Evolutionary conservation across 92 coral and sea anemone genomes (phyloP).

Genomic region (Micromussa lordhowensis): DNA sequence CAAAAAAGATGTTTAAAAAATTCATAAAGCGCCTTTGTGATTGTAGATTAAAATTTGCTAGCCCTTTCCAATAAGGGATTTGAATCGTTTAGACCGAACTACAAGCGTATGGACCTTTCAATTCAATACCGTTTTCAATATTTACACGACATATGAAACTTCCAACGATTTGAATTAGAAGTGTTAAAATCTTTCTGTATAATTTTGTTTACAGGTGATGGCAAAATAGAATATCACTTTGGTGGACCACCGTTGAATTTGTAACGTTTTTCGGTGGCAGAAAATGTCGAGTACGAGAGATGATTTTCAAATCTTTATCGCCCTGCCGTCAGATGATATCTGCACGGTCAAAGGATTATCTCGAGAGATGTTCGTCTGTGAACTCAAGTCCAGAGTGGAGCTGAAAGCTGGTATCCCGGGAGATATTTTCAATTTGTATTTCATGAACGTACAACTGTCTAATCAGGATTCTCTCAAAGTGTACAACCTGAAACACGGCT

Average conservation of each 20-base stretch:
- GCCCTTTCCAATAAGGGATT: neutral
- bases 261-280: neutral
- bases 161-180: neutral
- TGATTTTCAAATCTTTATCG: slow-evolving; percentile 77
- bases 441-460: slow-evolving; percentile 83
- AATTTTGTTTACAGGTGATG: slow-evolving; percentile 23
- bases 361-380: slow-evolving; percentile 68
- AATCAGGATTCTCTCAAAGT: slow-evolving; percentile 70
- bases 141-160: neutral
- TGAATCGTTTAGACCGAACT: neutral
- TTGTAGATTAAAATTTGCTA: neutral
- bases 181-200: slow-evolving; percentile 6
- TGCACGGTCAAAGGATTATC: slow-evolving; percentile 75
- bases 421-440: slow-evolving; percentile 80
- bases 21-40: slow-evolving; percentile 11
- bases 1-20: neutral
- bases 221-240: neutral
- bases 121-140: neutral
- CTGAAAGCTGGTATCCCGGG: slow-evolving; percentile 95
- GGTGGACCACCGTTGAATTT: neutral
- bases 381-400: slow-evolving; percentile 89
- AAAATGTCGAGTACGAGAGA: slow-evolving; percentile 36
- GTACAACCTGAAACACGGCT: slow-evolving; percentile 82
- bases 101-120: neutral
- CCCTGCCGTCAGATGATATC: slow-evolving; percentile 88